phyloP scores from a whole-genome alignment of 1,140 invertebrate genomes.

The Hirudo medicinalis region DNA sequence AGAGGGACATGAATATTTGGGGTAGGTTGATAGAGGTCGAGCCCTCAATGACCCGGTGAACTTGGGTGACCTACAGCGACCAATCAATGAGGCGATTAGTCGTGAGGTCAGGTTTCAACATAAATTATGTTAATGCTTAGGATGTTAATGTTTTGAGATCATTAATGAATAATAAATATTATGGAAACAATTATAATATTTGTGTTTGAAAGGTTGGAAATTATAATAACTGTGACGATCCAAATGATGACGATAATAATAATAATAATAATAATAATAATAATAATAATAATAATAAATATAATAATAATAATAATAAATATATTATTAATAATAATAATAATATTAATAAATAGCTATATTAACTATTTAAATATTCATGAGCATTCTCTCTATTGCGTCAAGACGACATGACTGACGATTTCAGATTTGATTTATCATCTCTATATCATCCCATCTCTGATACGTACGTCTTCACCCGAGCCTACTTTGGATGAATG shows the following conservation, averaged over 20 bases:
- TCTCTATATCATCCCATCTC: background rate
- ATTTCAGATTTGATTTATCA: background rate
- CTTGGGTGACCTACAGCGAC: background rate
- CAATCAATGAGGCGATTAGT: background rate
- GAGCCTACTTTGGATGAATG: background rate
- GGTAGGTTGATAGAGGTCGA: background rate
- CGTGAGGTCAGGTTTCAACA: background rate
- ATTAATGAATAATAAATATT: background rate
- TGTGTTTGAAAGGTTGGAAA: too few relatives aligned
- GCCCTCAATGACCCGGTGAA: background rate
- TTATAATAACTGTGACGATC: too few relatives aligned
- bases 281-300: too few relatives aligned
- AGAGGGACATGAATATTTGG: background rate
- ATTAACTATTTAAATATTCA: background rate
- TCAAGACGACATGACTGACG: background rate
- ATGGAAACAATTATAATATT: background rate
- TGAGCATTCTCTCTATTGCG: background rate
- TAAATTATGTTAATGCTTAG: background rate
- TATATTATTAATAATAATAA: slow-evolving; percentile 1
- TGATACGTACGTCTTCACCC: background rate
- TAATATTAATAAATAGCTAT: background rate
- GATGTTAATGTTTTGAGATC: background rate
- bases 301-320: slow-evolving; percentile 3
- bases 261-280: too few relatives aligned
- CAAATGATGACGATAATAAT: too few relatives aligned